phyloP scores from a whole-genome alignment of 2,888 invertebrate species.

The Dicycla oo region DNA sequence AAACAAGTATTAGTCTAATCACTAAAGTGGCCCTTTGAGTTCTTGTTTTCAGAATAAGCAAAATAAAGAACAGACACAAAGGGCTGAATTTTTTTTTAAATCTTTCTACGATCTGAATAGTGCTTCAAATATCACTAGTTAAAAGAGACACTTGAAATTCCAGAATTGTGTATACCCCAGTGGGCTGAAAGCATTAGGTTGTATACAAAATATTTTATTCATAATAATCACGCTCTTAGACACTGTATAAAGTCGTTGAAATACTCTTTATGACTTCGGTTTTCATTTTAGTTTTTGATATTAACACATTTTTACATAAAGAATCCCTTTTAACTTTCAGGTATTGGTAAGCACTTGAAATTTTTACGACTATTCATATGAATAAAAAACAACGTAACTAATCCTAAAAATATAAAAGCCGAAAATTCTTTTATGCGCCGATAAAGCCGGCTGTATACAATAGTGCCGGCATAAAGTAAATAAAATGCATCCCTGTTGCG shows the following conservation, averaged over 20 bases:
- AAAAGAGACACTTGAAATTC: conserved; percentile 45
- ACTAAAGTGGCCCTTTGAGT: conserved; percentile 3
- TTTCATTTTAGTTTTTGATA: conserved; percentile 6
- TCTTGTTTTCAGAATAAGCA: conserved; percentile 5
- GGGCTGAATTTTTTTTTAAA: conserved; percentile 22
- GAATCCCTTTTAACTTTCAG: neutral
- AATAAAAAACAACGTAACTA: conserved; percentile 7
- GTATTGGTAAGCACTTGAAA: neutral
- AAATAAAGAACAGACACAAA: conserved; percentile 18
- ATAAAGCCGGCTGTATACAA: conserved; percentile 58
- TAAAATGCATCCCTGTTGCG: conserved; percentile 69
- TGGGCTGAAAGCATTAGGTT: conserved; percentile 39
- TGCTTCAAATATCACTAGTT: conserved; percentile 41
- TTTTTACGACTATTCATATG: conserved; percentile 6
- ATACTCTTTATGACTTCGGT: conserved; percentile 10
- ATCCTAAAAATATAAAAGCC: conserved; percentile 50
- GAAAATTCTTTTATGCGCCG: conserved; percentile 41
- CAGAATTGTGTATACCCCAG: conserved; percentile 29
- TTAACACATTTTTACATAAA: conserved; percentile 3
- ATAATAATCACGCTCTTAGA: conserved; percentile 30
- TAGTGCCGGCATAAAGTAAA: conserved; percentile 67
- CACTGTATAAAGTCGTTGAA: conserved; percentile 11
- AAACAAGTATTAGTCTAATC: conserved; percentile 2
- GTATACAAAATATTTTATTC: conserved; percentile 53
- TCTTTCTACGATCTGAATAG: conserved; percentile 29